A percentile compares a stretch with the other conserved stretches of the same genome.
Conservation (phyloP, 35 echinoderm and acorn worm species). For the Apostichopus californicus region DNA sequence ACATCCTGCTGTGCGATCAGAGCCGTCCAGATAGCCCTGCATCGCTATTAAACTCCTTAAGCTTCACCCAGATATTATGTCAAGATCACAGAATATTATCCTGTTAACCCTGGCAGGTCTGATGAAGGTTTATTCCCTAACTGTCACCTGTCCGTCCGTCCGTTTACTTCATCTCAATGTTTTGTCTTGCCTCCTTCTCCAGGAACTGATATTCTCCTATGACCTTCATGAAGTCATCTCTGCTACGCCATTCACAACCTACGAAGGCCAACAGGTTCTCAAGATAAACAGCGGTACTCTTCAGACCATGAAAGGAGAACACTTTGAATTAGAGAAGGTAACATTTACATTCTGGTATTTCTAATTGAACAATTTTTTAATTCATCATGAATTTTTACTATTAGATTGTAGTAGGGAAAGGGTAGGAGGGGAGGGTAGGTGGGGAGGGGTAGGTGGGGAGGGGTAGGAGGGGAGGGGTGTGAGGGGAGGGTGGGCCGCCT, state of each 20-base stretch:
- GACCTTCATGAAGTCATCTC: conserved; percentile 71
- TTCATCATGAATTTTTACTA: not conserved
- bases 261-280: conserved; percentile 63
- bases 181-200: not conserved
- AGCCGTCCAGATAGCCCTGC: no score
- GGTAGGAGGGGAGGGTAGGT: not conserved
- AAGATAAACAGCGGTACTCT: conserved; percentile 89
- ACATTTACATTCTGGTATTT: no score
- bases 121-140: no score
- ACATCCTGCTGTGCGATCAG: no score
- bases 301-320: conserved; percentile 42
- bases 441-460: no score
- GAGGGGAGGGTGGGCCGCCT: not conserved
- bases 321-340: conserved; percentile 41
- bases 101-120: no score
- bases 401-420: not conserved
- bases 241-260: conserved; percentile 55
- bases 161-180: no score
- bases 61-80: no score
- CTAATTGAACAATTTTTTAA: not conserved
- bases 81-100: no score
- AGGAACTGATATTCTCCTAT: conserved; percentile 65
- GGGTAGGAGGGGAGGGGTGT: not conserved
- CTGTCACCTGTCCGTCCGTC: no score
- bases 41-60: no score